phyloP scores from a whole-genome alignment of 2,113 vertebrate species.

The Accipiter virgatus region DNA sequence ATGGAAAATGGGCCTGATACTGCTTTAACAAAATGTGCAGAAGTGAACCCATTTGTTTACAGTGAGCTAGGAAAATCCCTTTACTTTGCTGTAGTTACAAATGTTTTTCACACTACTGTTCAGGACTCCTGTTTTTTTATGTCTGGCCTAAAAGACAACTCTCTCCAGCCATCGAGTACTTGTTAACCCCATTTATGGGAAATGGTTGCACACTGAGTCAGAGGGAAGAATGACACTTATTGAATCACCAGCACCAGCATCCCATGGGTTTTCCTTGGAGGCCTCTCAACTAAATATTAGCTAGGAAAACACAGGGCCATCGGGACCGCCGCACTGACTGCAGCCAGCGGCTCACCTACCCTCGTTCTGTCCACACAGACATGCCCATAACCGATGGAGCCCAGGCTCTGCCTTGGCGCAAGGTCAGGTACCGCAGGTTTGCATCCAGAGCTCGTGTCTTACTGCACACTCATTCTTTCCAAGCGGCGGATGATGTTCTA shows the following conservation, averaged over 20 bases:
- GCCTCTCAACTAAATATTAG: slow-evolving; percentile 44
- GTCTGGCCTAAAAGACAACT: slow-evolving; percentile 4
- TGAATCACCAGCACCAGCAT: slow-evolving; percentile 29
- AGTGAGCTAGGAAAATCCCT: slow-evolving; percentile 44
- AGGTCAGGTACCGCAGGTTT: neutral
- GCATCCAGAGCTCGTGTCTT: neutral
- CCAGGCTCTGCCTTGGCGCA: neutral
- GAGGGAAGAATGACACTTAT: slow-evolving; percentile 60
- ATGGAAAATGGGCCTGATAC: slow-evolving; percentile 32
- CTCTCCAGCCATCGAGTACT: slow-evolving; percentile 1
- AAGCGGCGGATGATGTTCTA: accelerated
- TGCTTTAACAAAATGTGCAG: slow-evolving; percentile 25
- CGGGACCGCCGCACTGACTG: accelerated
- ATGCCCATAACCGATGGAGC: neutral
- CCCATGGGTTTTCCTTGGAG: slow-evolving; percentile 55
- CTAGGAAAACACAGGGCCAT: slow-evolving; percentile 19
- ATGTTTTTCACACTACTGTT: slow-evolving; percentile 54
- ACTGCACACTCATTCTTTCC: neutral
- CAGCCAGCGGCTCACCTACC: neutral
- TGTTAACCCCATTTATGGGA: slow-evolving; percentile 44
- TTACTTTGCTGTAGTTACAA: slow-evolving; percentile 50
- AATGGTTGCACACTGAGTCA: slow-evolving; percentile 29
- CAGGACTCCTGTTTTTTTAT: slow-evolving; percentile 42
- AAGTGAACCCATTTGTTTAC: slow-evolving; percentile 14
- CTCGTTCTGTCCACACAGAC: neutral